Evolutionary conservation across 2,797 vertebrate genomes (phyloP).

Genomic region (Gobionotothen gibberifrons): DNA sequence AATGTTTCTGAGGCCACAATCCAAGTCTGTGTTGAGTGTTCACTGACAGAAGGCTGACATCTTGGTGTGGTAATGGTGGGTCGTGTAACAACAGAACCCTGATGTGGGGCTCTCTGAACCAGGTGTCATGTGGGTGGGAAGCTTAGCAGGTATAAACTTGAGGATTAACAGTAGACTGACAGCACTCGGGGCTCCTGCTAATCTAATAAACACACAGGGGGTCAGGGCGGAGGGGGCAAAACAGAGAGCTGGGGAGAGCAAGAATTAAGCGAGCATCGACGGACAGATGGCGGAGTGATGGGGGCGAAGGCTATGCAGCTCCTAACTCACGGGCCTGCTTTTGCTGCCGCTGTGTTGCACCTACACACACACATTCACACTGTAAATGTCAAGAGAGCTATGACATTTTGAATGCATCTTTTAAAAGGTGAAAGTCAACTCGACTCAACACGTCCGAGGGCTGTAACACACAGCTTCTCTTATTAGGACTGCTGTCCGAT

Average conservation of each 20-base stretch:
- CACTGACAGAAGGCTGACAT: constrained; percentile 61
- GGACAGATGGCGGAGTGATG: constrained; percentile 68
- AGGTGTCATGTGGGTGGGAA: constrained; percentile 62
- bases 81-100: constrained; percentile 66
- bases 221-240: constrained; percentile 32
- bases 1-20: constrained; percentile 35
- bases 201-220: constrained; percentile 67
- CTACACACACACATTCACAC: constrained; percentile 17
- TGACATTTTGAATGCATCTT: constrained; percentile 70
- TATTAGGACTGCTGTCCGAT: constrained; percentile 42
- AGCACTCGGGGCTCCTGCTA: constrained; percentile 57
- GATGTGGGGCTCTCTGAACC: constrained; percentile 55
- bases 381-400: constrained; percentile 65
- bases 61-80: constrained; percentile 58
- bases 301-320: constrained; percentile 48
- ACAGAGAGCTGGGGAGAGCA: constrained; percentile 31
- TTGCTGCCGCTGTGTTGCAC: constrained; percentile 12
- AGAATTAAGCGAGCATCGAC: constrained; percentile 66
- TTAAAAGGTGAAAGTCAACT: constrained; percentile 73
- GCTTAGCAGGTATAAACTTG: constrained; percentile 63
- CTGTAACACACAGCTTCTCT: constrained; percentile 35
- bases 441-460: constrained; percentile 44
- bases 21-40: constrained; percentile 24
- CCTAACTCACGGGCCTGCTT: constrained; percentile 42
- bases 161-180: constrained; percentile 78